Evolutionary conservation across 2,888 invertebrate species (phyloP), one percentile per base, ranked within the genome.

Genomic region (Hypomecis punctinalis): DNA sequence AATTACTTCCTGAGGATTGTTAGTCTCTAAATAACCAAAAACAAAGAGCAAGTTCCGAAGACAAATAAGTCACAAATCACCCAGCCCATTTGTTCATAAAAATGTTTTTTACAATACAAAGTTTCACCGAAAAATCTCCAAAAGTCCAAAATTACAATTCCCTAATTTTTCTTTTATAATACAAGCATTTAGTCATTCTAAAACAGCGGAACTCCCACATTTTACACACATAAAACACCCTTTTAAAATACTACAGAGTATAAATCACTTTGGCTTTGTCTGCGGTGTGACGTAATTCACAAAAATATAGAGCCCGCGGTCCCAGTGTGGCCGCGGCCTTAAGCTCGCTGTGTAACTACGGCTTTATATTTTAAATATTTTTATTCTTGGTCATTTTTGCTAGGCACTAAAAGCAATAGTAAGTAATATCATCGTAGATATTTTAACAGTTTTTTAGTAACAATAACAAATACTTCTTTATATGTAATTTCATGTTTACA

Each of bases 241-340:
- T 66, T 72, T 68, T 66, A 63, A 66, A 66, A 66, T 65, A 66
- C 68, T 68, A 67, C 66, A 39, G 37, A 42, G 63, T 51, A 69
- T 69, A 72, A 68, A 72, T 72, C 70, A 72, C 61, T 39, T 57
- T 49, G 65, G 68, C 71, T 72, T 72, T 72, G 69, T 72, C 60
- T 62, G 66, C 56, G 62, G 61, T 51, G 49, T 59, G 63, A 56
- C 48, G 61, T 61, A 59, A 71, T 61, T 65, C 67, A 55, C 65
- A 52, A 66, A 67, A 71, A 68, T 70, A 67, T 67, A 55, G 49
- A 46, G 43, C 56, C 40, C 42, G 60, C 49, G 62, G 59, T 54
- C 45, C 56, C 54, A 51, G 59, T 66, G 58, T 68, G 68, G 60
- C 61, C 64, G 59, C 58, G 46, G 59, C 63, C 65, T 52, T 68